Conservation (phyloP, 2,888 invertebrate species). For the Anorthoa munda region DNA sequence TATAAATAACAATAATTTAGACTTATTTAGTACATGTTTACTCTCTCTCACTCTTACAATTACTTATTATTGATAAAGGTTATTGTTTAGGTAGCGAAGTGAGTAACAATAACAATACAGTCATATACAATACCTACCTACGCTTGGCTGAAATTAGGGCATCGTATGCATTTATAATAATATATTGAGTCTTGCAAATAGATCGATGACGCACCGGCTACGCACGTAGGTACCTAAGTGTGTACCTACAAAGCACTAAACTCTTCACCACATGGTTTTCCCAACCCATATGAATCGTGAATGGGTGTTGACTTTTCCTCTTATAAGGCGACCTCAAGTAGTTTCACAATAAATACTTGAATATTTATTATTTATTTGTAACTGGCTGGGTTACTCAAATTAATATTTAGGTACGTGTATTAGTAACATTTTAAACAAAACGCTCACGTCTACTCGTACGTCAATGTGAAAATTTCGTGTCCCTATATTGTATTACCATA, state of each 20-base stretch:
- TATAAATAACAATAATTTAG: slow-evolving; percentile 16
- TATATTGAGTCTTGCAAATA: slow-evolving; percentile 19
- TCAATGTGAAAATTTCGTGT: not conserved
- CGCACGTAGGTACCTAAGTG: not conserved
- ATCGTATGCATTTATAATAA: slow-evolving; percentile 2
- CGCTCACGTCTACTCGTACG: not conserved
- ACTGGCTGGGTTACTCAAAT: not conserved
- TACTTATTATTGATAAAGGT: not conserved
- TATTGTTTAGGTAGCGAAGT: not conserved
- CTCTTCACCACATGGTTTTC: slow-evolving; percentile 35
- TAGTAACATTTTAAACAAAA: not conserved
- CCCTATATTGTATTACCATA: not conserved
- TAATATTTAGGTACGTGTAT: not conserved
- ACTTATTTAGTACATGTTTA: not conserved
- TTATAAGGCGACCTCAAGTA: slow-evolving; percentile 11
- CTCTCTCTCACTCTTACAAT: too few relatives aligned
- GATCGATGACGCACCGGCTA: slow-evolving; percentile 11
- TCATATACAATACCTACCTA: not conserved
- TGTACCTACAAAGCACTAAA: not conserved
- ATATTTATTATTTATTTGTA: slow-evolving; percentile 17
- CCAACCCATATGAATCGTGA: slow-evolving; percentile 35
- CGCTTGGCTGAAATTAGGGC: slow-evolving; percentile 16
- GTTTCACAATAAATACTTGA: slow-evolving; percentile 20
- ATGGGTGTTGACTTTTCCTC: slow-evolving; percentile 39
- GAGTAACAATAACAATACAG: not conserved